These are phyloP conservation scores for Trichomalopsis sarcophagae DNA, from an alignment of 1,140 invertebrate genomes.

Conservation along the genomic window DNA sequence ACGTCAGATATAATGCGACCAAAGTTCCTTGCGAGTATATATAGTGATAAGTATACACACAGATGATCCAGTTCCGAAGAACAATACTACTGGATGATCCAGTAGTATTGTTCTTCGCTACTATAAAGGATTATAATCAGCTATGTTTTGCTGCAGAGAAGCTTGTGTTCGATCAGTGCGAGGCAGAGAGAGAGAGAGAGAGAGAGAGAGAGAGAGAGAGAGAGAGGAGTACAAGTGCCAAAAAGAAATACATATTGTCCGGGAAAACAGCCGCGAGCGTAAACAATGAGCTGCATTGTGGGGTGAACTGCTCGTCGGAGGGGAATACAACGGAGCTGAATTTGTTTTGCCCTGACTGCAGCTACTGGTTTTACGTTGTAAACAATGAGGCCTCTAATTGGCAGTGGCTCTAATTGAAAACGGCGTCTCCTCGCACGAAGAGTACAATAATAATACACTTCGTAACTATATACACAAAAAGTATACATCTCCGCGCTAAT, in stretches of 20 bases:
- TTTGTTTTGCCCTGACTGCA: background rate
- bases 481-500: background rate
- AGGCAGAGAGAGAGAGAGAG: too few species aligned
- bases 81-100: slow-evolving; percentile 3
- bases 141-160: background rate
- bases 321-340: background rate
- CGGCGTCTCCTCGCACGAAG: background rate
- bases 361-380: background rate
- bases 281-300: too few species aligned
- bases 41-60: background rate
- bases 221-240: too few species aligned
- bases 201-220: too few species aligned
- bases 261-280: too few species aligned
- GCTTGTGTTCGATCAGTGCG: background rate
- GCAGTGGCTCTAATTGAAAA: too few species aligned
- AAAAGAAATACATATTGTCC: too few species aligned
- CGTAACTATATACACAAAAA: too few species aligned
- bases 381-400: background rate
- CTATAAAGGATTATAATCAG: background rate
- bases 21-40: background rate
- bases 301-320: too few species aligned
- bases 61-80: background rate
- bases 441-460: background rate
- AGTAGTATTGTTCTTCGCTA: too few species aligned
- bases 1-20: background rate